Percentiles rank a stretch among this genome's conserved stretches.
Evolutionary conservation across 1,140 invertebrate species (phyloP).

Genomic region (Bombus balteatus): DNA sequence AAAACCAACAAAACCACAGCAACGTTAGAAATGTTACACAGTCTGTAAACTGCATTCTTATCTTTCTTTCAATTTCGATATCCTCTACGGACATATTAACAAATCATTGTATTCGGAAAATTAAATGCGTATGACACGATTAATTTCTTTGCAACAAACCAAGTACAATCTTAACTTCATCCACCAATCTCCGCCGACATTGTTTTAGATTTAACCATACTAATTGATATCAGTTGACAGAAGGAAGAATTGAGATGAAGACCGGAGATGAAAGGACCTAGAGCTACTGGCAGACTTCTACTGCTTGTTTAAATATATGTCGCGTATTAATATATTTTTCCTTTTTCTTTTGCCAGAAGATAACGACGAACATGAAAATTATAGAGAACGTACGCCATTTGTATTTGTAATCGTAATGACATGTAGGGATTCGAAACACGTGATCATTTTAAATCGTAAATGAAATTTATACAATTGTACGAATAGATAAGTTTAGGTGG

Average conservation of each 20-base stretch:
- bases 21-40: not conserved
- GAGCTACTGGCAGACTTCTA: conserved; percentile 46
- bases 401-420: not conserved
- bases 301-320: not conserved
- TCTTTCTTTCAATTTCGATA: not conserved
- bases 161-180: not conserved
- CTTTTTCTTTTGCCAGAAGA: not conserved
- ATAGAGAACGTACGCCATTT: not conserved
- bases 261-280: not conserved
- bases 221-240: not conserved
- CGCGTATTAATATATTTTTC: not conserved
- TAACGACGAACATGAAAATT: not conserved
- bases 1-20: conserved; percentile 58
- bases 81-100: not conserved
- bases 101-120: not conserved
- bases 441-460: not conserved
- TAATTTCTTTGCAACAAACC: not conserved
- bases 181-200: not conserved
- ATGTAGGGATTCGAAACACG: not conserved
- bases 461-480: not conserved
- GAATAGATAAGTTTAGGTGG: not conserved
- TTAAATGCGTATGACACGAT: not conserved
- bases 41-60: not conserved
- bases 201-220: not conserved
- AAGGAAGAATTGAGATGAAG: not conserved